Conservation (phyloP, 2,797 vertebrate species). For the Pygocentrus nattereri region DNA sequence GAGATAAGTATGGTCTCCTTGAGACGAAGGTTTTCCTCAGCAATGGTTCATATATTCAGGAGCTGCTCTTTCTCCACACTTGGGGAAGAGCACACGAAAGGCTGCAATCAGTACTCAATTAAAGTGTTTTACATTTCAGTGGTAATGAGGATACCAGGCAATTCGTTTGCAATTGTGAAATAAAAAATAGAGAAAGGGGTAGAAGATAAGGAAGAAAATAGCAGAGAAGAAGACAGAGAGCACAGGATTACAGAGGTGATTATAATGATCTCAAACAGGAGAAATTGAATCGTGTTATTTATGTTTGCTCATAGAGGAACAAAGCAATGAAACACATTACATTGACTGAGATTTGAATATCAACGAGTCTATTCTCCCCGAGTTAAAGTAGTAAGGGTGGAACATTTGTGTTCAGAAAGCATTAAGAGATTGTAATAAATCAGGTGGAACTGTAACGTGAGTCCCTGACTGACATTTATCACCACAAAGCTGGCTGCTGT, state of each 20-base stretch:
- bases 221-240: constrained; percentile 27
- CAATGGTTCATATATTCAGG: constrained; percentile 61
- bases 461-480: background rate
- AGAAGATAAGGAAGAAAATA: constrained; percentile 44
- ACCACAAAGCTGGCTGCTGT: no score
- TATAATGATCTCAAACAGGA: constrained; percentile 64
- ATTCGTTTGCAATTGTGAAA: constrained; percentile 60
- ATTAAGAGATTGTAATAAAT: constrained; percentile 17
- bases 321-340: background rate
- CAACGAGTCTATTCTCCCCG: background rate
- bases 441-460: constrained; percentile 18
- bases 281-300: constrained; percentile 34
- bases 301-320: constrained; percentile 12
- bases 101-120: constrained; percentile 81
- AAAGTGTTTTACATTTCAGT: constrained; percentile 78
- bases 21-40: constrained; percentile 47
- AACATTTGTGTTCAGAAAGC: background rate
- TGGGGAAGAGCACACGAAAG: constrained; percentile 63
- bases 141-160: constrained; percentile 68
- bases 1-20: constrained; percentile 58
- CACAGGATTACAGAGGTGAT: constrained; percentile 60
- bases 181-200: constrained; percentile 49
- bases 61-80: constrained; percentile 53
- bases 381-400: background rate
- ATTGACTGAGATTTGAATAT: constrained; percentile 15